Conservation (phyloP, 2,113 vertebrate species). For the Neoarius graeffei region DNA sequence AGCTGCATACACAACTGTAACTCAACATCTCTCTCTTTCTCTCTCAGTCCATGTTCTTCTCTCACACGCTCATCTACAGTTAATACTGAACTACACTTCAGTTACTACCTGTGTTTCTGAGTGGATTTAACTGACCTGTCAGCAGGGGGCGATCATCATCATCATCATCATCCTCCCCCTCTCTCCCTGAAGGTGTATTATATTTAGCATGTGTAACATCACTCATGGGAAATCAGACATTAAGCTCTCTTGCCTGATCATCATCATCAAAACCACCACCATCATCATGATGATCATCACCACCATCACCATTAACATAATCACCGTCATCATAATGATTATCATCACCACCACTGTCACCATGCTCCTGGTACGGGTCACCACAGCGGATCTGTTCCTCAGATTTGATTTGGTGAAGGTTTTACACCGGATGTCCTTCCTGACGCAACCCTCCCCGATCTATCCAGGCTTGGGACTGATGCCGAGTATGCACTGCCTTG, state of each 20-base stretch:
- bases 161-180: not conserved
- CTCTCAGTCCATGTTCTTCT: not conserved
- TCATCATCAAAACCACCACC: not conserved
- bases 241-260: not conserved
- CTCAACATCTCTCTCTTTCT: not conserved
- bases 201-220: not conserved
- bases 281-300: not conserved
- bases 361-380: no score
- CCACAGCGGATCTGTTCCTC: no score
- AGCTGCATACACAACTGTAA: no score
- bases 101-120: not conserved
- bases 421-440: no score
- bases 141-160: not conserved
- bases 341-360: not conserved
- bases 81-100: not conserved
- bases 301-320: not conserved
- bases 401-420: no score
- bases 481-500: no score
- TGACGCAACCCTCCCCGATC: no score
- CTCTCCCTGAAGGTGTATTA: not conserved
- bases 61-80: not conserved
- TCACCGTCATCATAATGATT: not conserved
- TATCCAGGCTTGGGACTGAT: no score
- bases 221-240: not conserved
- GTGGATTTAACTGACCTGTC: not conserved